Evolutionary conservation across 1,140 invertebrate genomes (phyloP), one percentile per base, ranked within the genome.

Genomic region (Leptinotarsa lineolata): DNA sequence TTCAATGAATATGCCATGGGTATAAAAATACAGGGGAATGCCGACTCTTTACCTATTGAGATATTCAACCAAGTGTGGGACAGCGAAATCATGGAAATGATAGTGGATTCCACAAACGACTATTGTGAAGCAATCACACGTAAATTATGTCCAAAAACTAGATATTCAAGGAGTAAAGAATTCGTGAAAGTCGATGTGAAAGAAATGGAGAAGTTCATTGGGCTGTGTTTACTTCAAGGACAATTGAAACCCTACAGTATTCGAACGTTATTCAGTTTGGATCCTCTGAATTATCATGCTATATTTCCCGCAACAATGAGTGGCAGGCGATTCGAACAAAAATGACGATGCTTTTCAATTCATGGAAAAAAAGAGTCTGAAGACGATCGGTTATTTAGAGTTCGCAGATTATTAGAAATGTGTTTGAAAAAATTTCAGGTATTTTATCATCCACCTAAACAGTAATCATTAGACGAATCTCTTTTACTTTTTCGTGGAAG

Each of bases 221-320:
- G 79, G 59, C 74, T 82, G 64, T 71, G 61, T 76, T 70, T 81
- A 20, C 74, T 82, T 30, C 71, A 77, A 70, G 72, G 67, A 46
- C 79, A 81, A 30, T 59, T 80, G 73, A 78, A 78, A 75, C 74
- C 58, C 48, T 75, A 78, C 48, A 66, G 72, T 68, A 75, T 76
- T 68, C 60, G 78, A 75, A 77, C 76, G 44, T 59, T 80, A 5
- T 81, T 79, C 77, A 64, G 48, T 64, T 24, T 77, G 15, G 74
- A 82, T 76, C 63, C 71, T 22, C 67, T 81, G 69, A 77, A 82
- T 77, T 82, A 78, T 72, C 79, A 81, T 48, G 78, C 80, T 30
- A 73, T 78, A 71, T 82, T 82, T 80, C 72, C 21, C 12, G 77
- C 72, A 67, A 24, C 72, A 59, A 78, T 81, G 78, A 80, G 78